phyloP scores from a whole-genome alignment of 2,797 vertebrate species.

The Manis pentadactyla region DNA sequence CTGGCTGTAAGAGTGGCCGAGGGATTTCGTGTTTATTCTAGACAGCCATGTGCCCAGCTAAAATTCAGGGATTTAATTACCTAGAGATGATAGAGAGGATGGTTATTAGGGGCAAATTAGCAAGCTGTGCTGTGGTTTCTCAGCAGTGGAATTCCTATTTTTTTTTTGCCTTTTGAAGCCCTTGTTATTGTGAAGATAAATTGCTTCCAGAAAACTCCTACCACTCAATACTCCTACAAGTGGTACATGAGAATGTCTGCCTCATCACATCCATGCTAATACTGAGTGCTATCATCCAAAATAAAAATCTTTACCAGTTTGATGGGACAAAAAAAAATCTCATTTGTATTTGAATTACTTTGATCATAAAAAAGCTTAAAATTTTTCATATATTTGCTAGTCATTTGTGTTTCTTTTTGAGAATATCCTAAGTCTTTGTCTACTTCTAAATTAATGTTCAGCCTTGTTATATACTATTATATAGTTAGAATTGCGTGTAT shows the following conservation, averaged over 20 bases:
- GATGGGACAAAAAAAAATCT: not conserved
- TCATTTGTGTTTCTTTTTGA: conserved; percentile 12
- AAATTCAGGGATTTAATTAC: not conserved
- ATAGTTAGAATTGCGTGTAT: not conserved
- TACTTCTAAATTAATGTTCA: conserved; percentile 41
- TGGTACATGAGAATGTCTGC: accelerated
- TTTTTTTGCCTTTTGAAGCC: not conserved
- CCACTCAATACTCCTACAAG: not conserved
- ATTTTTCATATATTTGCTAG: not conserved
- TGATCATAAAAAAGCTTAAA: not conserved
- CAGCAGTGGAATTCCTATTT: not conserved
- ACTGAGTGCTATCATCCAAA: not conserved
- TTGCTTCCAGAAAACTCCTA: not conserved
- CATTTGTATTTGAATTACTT: not conserved
- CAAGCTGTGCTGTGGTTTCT: not conserved
- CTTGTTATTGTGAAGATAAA: not conserved
- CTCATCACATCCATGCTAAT: not conserved
- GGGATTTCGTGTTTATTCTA: not conserved
- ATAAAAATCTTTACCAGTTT: not conserved
- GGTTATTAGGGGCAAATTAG: not conserved
- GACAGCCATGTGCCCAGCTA: not conserved
- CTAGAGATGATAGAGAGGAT: not conserved
- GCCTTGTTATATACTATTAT: not conserved
- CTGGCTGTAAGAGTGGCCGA: not conserved
- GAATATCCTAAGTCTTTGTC: not conserved